Conservation (phyloP, 2,888 invertebrate genomes). For the Sphinx pinastri region DNA sequence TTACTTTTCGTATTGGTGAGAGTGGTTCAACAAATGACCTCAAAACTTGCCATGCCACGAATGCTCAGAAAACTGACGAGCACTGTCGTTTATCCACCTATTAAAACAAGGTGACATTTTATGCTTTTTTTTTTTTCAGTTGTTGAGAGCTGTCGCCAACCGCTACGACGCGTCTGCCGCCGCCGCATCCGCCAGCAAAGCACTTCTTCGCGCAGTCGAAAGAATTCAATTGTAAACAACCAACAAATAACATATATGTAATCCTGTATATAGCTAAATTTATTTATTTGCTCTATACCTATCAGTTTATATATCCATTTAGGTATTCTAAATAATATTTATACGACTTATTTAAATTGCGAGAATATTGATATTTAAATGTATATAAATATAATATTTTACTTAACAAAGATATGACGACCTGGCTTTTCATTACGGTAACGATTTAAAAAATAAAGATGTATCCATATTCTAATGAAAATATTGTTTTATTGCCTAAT, state of each 20-base stretch:
- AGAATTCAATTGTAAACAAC: constrained; percentile 34
- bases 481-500: background rate
- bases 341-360: no score
- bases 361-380: no score
- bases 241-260: no score
- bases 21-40: no score
- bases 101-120: background rate
- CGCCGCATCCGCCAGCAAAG: constrained; percentile 46
- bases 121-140: constrained; percentile 46
- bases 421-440: constrained; percentile 65
- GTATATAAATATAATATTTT: constrained; percentile 26
- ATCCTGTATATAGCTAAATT: no score
- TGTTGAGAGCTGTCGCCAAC: constrained; percentile 46
- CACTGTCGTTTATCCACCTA: no score
- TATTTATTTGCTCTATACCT: no score
- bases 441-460: constrained; percentile 65
- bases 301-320: no score
- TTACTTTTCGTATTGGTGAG: no score
- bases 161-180: constrained; percentile 47
- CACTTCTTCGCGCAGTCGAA: constrained; percentile 41
- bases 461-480: constrained; percentile 53
- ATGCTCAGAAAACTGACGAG: no score
- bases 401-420: constrained; percentile 56
- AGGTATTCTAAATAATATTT: no score
- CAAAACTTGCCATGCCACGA: no score